Base-by-base conservation (phyloP, 1,140 invertebrate species). In the Zaprionus davidi region DNA sequence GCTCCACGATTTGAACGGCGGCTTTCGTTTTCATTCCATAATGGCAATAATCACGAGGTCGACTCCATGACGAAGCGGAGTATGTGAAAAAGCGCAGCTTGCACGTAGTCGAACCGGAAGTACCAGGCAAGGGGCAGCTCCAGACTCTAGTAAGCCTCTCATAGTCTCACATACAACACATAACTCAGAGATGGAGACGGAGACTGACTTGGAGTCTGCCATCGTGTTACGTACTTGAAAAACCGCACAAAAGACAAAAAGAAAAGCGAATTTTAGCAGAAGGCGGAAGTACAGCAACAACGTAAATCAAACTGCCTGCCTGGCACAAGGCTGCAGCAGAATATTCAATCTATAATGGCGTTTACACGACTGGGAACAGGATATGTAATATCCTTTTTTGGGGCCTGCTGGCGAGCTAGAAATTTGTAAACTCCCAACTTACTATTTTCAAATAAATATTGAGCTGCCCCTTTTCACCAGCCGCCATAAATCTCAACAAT, bases 341-440 rank as follows among this genome's bases (percentile, higher is more conserved):
- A 87, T 83, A 87, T 88, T 87, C 84, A 83, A 87, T 87, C 84
- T 88, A 81, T 88, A 87, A 88, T 88, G 78, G 78, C 84, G 78
- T 88, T 87, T 87, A 88, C 84, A 88, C 80, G 78, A 88, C 84
- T 78, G 73, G 78, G 62, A 87, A 87, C 84, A 87, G 84, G 84
- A 87, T 87, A 87, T 87, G 84, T 87, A 88, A 87, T 87, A 87
- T 87, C 84, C 84, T 84, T 88, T 73, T 77, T 81, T 68, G 73
- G 64, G 80, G 59, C 71, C 86, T 71, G 31, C 81, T 69, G 60
- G 31, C 71, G 13, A 36, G 22, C 55, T 56, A 51, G 69, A 64
- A 53, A 69, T 77, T 74, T 72, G 74, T 69, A 69, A 68, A 72
- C 56, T 51, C 51, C 68, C 64, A 80, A 87, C 77, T 80, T 84